These are phyloP conservation scores for Galleria mellonella DNA, from an alignment of 1,140 invertebrate species.

Conservation along the genomic window DNA sequence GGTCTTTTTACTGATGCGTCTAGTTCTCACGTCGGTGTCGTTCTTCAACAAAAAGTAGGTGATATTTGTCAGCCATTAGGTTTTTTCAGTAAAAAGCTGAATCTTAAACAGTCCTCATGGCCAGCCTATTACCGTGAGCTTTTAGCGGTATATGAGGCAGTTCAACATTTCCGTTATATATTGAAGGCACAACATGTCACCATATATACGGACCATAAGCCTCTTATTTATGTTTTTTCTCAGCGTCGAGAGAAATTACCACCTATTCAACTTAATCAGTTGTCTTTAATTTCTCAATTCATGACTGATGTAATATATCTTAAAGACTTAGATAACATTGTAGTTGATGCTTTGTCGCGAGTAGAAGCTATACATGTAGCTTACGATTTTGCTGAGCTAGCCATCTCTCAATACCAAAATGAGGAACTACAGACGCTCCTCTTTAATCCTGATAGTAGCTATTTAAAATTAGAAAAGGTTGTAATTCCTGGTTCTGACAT, in stretches of 20 bases:
- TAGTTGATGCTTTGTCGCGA: not conserved
- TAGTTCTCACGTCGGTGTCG: not conserved
- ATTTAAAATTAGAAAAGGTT: slow-evolving; percentile 3
- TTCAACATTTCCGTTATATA: slow-evolving; percentile 32
- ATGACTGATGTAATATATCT: slow-evolving; percentile 2
- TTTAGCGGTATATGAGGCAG: slow-evolving; percentile 21
- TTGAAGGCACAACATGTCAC: slow-evolving; percentile 24
- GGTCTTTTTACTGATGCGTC: slow-evolving; percentile 12
- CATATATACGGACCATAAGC: slow-evolving; percentile 48
- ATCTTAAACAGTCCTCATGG: slow-evolving; percentile 18
- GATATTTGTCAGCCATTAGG: slow-evolving; percentile 20
- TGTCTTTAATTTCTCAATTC: not conserved
- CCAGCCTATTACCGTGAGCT: slow-evolving; percentile 31
- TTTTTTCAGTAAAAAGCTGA: slow-evolving; percentile 16
- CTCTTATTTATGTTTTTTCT: slow-evolving; percentile 30
- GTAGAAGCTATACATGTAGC: not conserved
- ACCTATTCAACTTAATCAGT: not conserved
- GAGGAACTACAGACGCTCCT: slow-evolving; percentile 2
- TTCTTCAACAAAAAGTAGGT: not conserved
- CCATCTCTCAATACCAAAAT: not conserved
- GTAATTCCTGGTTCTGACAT: slow-evolving; percentile 7
- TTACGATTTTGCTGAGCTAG: not conserved
- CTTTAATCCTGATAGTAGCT: not conserved
- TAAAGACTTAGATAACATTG: not conserved
- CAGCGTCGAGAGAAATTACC: slow-evolving; percentile 4